Evolutionary conservation across 2,113 vertebrate species (phyloP), one percentile per base, ranked within the genome.

Genomic region (Desmodus rotundus): DNA sequence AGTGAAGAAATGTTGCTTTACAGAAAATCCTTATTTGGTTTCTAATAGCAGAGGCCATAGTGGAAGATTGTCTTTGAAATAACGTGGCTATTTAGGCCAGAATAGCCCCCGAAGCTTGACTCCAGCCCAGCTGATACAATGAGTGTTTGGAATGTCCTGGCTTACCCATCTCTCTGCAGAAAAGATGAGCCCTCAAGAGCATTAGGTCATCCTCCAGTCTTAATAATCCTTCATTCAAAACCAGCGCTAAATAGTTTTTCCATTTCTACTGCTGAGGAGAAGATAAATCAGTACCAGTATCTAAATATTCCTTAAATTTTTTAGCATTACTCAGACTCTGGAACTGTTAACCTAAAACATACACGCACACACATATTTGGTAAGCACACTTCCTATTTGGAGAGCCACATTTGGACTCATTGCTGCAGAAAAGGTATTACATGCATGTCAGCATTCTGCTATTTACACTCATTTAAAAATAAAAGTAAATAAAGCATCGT

Each of bases 381-480:
- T 58, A 41, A 92, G 7, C 84, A n/a, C 83, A 76, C 17, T 89
- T 89, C 78, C 67, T 90, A 77, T 80, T 58, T 33, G 67, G 31
- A 38, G 31, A 94, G 9, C 5, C 70, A 95, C 52, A 77, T 84
- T 95, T 92, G 89, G 36, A 81, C 17, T 96, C 78, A 95, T 56
- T 92, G 22, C 26, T 93, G 22, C n/a, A 67, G 70, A 80, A 52
- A 87, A 54, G 33, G 1, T 70, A 52, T 72, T 87, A 54, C 8
- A 50, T 81, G 33, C 26, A 63, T 33, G 16, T 19, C 10, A 38
- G 24, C 7, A 67, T 81, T 83, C 47, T 96, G n/a, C 41, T 89
- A 81, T 80, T 91, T 92, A 83, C 68, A 74, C 38, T 95, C 58
- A 84, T 63, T 85, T 90, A 84, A 96, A 85, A 93, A 87, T 92